Evolutionary conservation across 2,888 invertebrate species (phyloP).

Genomic region (Ernsta delagoae): DNA sequence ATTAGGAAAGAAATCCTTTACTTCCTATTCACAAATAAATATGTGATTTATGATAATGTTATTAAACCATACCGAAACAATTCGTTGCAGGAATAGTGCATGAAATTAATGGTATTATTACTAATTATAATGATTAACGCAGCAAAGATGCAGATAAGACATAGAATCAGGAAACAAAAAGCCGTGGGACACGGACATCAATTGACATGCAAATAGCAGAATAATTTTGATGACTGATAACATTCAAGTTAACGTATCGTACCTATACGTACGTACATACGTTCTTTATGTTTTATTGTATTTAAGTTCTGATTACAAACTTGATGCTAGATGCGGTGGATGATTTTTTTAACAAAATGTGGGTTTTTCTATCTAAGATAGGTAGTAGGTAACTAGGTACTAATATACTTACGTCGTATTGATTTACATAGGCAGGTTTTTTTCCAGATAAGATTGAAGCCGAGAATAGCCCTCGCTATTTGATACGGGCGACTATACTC

Average conservation of each 20-base stretch:
- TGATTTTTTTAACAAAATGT: background rate
- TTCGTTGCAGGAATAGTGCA: constrained; percentile 21
- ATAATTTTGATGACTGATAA: constrained; percentile 41
- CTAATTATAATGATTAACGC: constrained; percentile 33
- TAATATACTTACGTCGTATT: no score
- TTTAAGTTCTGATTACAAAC: constrained; percentile 16
- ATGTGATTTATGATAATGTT: constrained; percentile 15
- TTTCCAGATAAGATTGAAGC: no score
- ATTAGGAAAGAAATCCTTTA: background rate
- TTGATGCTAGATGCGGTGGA: constrained; percentile 7
- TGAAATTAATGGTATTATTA: constrained; percentile 31
- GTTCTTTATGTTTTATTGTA: constrained; percentile 35
- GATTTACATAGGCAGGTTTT: no score
- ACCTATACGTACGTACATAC: constrained; percentile 5
- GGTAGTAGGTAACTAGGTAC: no score
- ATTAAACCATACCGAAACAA: constrained; percentile 12
- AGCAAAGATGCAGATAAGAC: constrained; percentile 18
- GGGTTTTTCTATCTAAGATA: no score
- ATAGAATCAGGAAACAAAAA: constrained; percentile 60
- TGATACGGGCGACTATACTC: no score
- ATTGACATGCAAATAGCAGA: constrained; percentile 49
- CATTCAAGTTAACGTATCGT: constrained; percentile 38
- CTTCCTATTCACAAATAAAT: background rate
- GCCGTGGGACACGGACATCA: constrained; percentile 57
- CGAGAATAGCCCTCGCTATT: no score